Conservation (phyloP, 2,888 invertebrate genomes). For the Dicroscelio sp. region DNA sequence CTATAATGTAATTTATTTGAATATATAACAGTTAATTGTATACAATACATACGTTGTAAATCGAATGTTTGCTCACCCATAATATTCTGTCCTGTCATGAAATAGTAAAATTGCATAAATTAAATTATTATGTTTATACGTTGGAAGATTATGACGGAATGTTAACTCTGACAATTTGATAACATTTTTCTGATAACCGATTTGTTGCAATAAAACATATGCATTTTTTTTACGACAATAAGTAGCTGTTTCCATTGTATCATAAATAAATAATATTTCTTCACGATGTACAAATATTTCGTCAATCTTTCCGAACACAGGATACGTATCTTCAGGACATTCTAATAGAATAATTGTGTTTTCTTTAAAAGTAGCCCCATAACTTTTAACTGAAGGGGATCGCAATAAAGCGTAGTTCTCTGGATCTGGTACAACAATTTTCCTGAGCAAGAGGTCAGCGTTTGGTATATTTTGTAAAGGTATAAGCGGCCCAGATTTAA, state of each 20-base stretch:
- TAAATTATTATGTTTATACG: not conserved
- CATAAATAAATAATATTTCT: slow-evolving; percentile 42
- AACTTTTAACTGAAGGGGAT: slow-evolving; percentile 34
- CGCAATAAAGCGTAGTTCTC: slow-evolving; percentile 25
- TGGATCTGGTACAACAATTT: slow-evolving; percentile 5
- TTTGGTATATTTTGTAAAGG: slow-evolving; percentile 50
- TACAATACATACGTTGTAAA: too few species aligned
- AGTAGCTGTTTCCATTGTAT: slow-evolving; percentile 41
- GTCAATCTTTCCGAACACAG: slow-evolving; percentile 63
- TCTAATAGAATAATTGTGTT: slow-evolving; percentile 61
- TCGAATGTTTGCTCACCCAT: slow-evolving; percentile 9
- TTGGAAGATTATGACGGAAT: not conserved
- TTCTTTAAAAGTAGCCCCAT: slow-evolving; percentile 47
- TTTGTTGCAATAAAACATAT: slow-evolving; percentile 1
- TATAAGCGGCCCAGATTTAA: slow-evolving; percentile 62
- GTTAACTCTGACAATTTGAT: not conserved
- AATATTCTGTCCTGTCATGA: not conserved
- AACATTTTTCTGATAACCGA: not conserved
- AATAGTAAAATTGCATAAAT: not conserved
- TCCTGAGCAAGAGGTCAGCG: slow-evolving; percentile 15
- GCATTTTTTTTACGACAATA: slow-evolving; percentile 60
- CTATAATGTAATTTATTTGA: too few species aligned
- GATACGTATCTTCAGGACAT: slow-evolving; percentile 49
- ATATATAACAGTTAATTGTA: too few species aligned
- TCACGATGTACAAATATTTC: slow-evolving; percentile 58